phyloP scores from a whole-genome alignment of 53 echinoderm and acorn worm species.

The Glandiceps talaboti region DNA sequence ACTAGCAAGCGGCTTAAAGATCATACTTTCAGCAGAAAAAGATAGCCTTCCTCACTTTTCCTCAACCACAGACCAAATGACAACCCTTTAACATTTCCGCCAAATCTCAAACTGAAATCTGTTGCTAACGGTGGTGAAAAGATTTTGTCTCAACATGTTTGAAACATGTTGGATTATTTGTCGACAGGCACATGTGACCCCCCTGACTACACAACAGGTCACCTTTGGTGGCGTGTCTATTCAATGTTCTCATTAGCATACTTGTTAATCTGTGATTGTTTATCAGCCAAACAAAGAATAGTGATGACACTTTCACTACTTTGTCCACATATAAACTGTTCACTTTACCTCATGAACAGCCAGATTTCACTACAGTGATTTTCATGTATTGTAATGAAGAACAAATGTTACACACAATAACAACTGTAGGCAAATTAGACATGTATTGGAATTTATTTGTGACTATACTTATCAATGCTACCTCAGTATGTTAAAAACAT shows the following conservation, averaged over 20 bases:
- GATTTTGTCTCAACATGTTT: not conserved
- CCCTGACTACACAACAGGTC: not conserved
- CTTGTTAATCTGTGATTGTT: too few species aligned
- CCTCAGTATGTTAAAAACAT: too few species aligned
- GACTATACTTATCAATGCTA: too few species aligned
- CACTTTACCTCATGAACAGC: too few species aligned
- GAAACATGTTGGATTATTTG: not conserved
- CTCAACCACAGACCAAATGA: not conserved
- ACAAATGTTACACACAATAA: too few species aligned
- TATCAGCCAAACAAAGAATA: too few species aligned
- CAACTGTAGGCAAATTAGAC: too few species aligned
- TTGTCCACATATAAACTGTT: too few species aligned
- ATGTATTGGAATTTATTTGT: too few species aligned
- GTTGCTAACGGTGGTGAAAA: not conserved
- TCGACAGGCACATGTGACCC: not conserved
- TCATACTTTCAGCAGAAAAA: not conserved
- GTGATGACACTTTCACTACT: too few species aligned
- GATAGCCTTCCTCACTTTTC: not conserved
- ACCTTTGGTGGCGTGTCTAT: not conserved
- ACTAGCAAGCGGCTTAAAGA: not conserved
- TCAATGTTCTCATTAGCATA: not conserved
- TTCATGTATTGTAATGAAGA: too few species aligned
- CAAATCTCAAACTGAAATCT: not conserved
- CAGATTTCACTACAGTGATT: too few species aligned
- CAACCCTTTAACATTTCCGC: not conserved